Evolutionary conservation across 2,797 vertebrate species (phyloP).

Genomic region (Antennarius maculatus): DNA sequence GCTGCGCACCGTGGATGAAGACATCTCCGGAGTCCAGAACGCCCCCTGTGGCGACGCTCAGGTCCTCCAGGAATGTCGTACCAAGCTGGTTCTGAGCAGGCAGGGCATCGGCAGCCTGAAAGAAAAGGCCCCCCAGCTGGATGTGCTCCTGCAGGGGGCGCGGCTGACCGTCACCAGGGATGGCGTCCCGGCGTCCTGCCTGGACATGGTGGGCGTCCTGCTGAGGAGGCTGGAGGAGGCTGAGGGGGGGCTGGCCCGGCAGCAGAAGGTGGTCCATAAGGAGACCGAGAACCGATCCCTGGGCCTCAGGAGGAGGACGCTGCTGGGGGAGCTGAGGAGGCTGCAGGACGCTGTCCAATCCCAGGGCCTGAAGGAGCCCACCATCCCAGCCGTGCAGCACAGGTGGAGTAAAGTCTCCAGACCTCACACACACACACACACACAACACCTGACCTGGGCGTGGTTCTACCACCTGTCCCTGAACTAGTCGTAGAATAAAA

Average conservation of each 20-base stretch:
- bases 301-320: constrained; percentile 75
- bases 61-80: constrained; percentile 63
- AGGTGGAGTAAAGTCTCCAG: constrained; percentile 73
- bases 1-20: constrained; percentile 78
- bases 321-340: constrained; percentile 85
- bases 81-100: constrained; percentile 67
- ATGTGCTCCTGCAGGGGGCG: constrained; percentile 81
- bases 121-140: constrained; percentile 86
- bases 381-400: constrained; percentile 91
- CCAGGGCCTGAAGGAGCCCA: constrained; percentile 89
- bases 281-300: constrained; percentile 74
- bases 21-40: constrained; percentile 64
- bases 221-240: constrained; percentile 71
- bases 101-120: constrained; percentile 80
- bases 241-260: constrained; percentile 60
- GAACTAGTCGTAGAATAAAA: too few relatives aligned
- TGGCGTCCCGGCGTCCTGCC: constrained; percentile 67
- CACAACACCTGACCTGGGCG: too few relatives aligned
- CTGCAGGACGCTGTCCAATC: constrained; percentile 78
- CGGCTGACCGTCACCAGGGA: constrained; percentile 81
- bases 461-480: too few relatives aligned
- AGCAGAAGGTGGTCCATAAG: constrained; percentile 72
- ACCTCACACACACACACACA: too few relatives aligned
- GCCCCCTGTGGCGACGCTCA: constrained; percentile 55
- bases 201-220: constrained; percentile 78